A percentile compares a stretch with the other conserved stretches of the same genome.
These are phyloP conservation scores for Zeuzera pyrina DNA, from an alignment of 2,888 invertebrate species.

Conservation along the genomic window DNA sequence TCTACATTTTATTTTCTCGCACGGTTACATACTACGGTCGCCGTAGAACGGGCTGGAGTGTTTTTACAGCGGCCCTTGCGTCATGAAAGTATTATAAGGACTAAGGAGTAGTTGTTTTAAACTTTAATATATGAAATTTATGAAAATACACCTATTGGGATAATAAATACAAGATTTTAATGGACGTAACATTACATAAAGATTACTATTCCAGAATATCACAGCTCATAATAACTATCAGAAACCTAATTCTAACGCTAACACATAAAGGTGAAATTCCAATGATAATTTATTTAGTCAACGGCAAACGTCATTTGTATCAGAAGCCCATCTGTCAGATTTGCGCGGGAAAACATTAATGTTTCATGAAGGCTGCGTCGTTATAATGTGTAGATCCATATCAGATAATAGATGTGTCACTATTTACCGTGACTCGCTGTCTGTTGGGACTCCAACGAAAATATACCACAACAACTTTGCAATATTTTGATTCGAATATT, in stretches of 20 bases:
- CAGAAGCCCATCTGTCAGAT: slow-evolving; percentile 56
- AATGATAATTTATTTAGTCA: slow-evolving; percentile 16
- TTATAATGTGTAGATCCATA: slow-evolving; percentile 47
- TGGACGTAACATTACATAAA: no score
- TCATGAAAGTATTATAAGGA: slow-evolving; percentile 6
- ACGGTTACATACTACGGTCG: slow-evolving; percentile 16
- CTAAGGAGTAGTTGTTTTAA: no score
- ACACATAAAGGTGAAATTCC: slow-evolving; percentile 20
- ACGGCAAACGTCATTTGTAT: slow-evolving; percentile 39
- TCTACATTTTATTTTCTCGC: no score
- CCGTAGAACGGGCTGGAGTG: slow-evolving; percentile 19
- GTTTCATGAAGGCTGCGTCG: slow-evolving; percentile 50
- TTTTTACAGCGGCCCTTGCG: slow-evolving; percentile 31
- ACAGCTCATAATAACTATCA: no score
- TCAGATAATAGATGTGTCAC: slow-evolving; percentile 65
- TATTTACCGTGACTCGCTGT: slow-evolving; percentile 32
- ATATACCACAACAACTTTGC: no score
- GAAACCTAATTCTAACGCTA: slow-evolving; percentile 8
- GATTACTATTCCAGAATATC: no score
- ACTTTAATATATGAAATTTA: no score
- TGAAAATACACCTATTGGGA: no score
- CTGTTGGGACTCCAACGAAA: background rate
- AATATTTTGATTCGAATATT: background rate
- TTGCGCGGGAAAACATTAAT: slow-evolving; percentile 49
- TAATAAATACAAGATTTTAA: no score